Evolutionary conservation across 64 coral and sea anemone species (phyloP), one percentile per base, ranked within the genome.

Genomic region (Stichodactyla mertensii): DNA sequence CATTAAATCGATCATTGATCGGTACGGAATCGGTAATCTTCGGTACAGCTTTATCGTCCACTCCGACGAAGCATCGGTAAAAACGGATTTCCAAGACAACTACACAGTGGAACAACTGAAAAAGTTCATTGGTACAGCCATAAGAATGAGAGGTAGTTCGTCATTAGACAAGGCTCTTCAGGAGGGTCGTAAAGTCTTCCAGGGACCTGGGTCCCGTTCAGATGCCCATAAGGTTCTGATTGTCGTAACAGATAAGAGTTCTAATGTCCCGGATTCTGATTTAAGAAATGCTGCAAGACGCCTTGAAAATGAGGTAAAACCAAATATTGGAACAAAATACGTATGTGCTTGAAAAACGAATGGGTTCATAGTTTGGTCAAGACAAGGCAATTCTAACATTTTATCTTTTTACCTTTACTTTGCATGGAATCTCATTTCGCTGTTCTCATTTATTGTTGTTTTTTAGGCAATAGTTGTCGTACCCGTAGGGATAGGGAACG

Each of bases 11-110:
- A 83, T 97, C n/a, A 89, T 97, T 52, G 88, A 97, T 62, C 86
- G 82, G 84, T 97, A 97, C 80, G 94, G 92, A 26, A 90, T 92
- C 16, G 88, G 88, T 52, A 88, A 85, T 53, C 83, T 97, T 74
- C 88, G 91, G 4, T 93, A 90, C 12, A 89, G 71, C 16, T 71
- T 97, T 27, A 89, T 97, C 81, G 53, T 93, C 11, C 93, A 93
- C 61, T 26, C 61, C 86, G 28, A 52, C 24, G 24, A 77, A 58
- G 57, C 80, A 15, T 74, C 55, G 64, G 52, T 79, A 52, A 66
- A 69, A 81, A 84, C 55, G 66, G 61, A 81, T 57, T 87, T 86
- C 55, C 85, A 82, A 82, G 86, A 88, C 83, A 82, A 88, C 27
- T 55, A 87, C 31, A 83, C 80, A 19, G 79, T 61, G 28, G 85